Evolutionary conservation across 1,140 invertebrate species (phyloP).

Genomic region (Eciton burchellii): DNA sequence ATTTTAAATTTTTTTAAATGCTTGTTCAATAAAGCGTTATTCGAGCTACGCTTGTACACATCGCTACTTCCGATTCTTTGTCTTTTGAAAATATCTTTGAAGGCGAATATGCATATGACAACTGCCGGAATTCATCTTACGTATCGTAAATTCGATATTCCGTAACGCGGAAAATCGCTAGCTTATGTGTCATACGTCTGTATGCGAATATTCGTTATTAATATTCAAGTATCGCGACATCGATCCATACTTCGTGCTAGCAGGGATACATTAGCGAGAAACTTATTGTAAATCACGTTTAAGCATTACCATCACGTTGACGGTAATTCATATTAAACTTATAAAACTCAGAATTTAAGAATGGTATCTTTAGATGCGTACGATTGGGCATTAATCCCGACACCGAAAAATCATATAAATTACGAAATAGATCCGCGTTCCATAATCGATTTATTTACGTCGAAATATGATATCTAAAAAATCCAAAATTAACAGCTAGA

Average conservation of each 20-base stretch:
- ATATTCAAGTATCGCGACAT: conserved; percentile 6
- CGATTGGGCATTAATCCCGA: neutral
- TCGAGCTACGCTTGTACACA: too few relatives aligned
- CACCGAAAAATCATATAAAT: neutral
- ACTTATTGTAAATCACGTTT: neutral
- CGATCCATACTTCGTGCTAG: neutral
- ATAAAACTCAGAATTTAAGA: neutral
- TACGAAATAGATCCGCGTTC: neutral
- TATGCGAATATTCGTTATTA: conserved; percentile 7
- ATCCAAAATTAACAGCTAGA: neutral
- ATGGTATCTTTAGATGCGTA: neutral
- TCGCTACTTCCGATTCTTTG: too few relatives aligned
- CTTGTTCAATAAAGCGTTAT: too few relatives aligned
- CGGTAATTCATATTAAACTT: conserved; percentile 2
- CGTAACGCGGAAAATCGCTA: neutral
- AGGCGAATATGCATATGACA: too few relatives aligned
- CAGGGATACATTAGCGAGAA: neutral
- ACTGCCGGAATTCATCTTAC: too few relatives aligned
- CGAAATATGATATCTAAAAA: neutral
- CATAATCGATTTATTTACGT: neutral
- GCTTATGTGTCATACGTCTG: conserved; percentile 8
- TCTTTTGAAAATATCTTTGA: too few relatives aligned
- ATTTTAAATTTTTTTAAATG: too few relatives aligned
- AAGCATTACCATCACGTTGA: neutral
- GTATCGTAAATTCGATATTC: neutral